Base-by-base conservation (phyloP, 2,797 vertebrate species). In the Phaenicophaeus curvirostris region DNA sequence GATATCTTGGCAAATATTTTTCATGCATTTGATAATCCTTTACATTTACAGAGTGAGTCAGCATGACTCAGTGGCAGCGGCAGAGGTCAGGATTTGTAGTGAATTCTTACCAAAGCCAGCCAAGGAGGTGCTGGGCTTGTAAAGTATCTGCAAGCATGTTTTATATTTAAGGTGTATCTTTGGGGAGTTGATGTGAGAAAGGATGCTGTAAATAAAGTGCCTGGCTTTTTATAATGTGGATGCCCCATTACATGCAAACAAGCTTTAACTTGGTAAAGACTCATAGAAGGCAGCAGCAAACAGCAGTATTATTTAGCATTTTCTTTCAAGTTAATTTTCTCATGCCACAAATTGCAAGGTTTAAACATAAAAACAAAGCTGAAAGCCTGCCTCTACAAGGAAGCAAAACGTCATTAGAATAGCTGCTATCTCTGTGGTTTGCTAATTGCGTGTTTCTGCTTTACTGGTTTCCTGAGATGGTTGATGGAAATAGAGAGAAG, bases 391-490 rank as follows among this genome's bases (percentile, higher is more conserved):
- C 67, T 72, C 63, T 94, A 59, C 76, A 88, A 85, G 95, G 80
- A 93, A 96, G 57, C 35, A 73, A 87, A 95, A 53, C 5, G 8
- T 59, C 82, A 57, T 37, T 82, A 81, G 50, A 91, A 66, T 90
- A 86, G 89, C 71, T 88, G 79, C 88, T 91, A 51, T 86, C 89
- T 92, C 69, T 94, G 94, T 92, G 95, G 94, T 95, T 96, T 96
- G 67, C 74, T 90, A 93, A 94, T 91, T 85, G 37, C 0, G 0
- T 9, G 6, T 91, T 94, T 97, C 82, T 91, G 79, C 92, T 95
- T 92, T 93, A 86, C 71, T 84, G 73, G 66, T 92, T 96, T 93
- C 91, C 95, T 88, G 87, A 91, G 85, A 33, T 35, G 71, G 85
- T 37, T 67, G 73, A 73, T 75, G 48, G 62, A 91, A 94, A 86